These are phyloP conservation scores for Agrotis segetum DNA, from an alignment of 2,888 invertebrate genomes.

Conservation along the genomic window DNA sequence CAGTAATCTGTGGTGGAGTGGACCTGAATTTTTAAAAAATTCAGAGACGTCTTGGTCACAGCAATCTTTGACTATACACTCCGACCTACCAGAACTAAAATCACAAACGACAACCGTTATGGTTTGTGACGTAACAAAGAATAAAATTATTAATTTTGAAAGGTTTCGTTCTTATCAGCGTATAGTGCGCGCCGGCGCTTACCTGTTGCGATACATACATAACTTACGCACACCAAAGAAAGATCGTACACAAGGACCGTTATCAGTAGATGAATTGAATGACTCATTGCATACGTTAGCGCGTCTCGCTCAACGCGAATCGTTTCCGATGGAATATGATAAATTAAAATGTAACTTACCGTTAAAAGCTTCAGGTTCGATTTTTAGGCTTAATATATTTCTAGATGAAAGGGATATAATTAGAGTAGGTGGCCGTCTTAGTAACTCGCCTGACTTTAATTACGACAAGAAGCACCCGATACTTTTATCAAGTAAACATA, in stretches of 20 bases:
- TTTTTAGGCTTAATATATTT: not conserved
- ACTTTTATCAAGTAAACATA: not conserved
- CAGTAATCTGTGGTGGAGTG: not conserved
- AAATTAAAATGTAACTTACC: too few relatives aligned
- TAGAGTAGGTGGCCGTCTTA: not conserved
- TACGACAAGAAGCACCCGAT: not conserved
- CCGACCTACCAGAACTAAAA: not conserved
- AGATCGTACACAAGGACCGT: not conserved
- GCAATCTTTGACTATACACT: not conserved
- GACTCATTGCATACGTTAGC: too few relatives aligned
- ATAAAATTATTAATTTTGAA: conserved; percentile 1
- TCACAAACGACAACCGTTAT: not conserved
- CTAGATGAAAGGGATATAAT: not conserved
- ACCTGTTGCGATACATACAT: not conserved
- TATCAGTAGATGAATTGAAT: too few relatives aligned
- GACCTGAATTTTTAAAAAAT: not conserved
- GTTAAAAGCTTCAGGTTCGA: too few relatives aligned
- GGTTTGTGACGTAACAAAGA: not conserved
- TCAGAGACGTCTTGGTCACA: not conserved
- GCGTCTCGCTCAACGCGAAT: too few relatives aligned
- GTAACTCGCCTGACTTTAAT: conserved; percentile 1
- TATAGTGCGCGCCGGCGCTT: not conserved
- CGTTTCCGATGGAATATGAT: too few relatives aligned
- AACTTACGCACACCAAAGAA: not conserved
- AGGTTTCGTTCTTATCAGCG: not conserved